phyloP scores from a whole-genome alignment of 2,113 vertebrate genomes.

The Catharus bicknelli region DNA sequence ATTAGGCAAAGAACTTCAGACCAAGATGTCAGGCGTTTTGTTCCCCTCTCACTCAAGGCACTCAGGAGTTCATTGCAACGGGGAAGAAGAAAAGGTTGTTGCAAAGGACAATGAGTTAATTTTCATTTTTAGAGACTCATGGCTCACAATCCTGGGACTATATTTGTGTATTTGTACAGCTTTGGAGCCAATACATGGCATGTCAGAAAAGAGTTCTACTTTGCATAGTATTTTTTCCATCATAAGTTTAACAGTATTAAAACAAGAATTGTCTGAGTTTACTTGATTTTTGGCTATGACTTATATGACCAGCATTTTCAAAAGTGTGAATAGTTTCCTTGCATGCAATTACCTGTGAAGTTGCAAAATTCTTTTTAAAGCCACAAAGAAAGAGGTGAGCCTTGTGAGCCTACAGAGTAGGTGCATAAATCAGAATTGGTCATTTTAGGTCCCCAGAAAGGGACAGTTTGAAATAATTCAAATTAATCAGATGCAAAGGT shows the following conservation, averaged over 20 bases:
- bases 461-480: background rate
- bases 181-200: background rate
- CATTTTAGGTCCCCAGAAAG: background rate
- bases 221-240: background rate
- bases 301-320: background rate
- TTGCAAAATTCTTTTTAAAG: background rate
- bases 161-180: background rate
- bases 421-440: background rate
- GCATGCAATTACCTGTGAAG: background rate
- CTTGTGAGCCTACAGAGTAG: background rate
- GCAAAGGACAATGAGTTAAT: background rate
- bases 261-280: background rate
- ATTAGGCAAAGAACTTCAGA: background rate
- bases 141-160: background rate
- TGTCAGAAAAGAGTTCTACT: background rate
- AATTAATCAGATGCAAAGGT: background rate
- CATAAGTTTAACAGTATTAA: background rate
- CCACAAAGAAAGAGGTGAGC: background rate
- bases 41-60: background rate
- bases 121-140: background rate
- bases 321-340: background rate
- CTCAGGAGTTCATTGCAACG: background rate
- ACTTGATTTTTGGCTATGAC: background rate
- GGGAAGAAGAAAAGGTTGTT: background rate
- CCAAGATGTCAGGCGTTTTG: background rate